A percentile compares a stretch with the other conserved stretches of the same genome.
These are phyloP conservation scores for Chrysodeixis includens DNA, from an alignment of 2,888 invertebrate genomes.

Conservation along the genomic window DNA sequence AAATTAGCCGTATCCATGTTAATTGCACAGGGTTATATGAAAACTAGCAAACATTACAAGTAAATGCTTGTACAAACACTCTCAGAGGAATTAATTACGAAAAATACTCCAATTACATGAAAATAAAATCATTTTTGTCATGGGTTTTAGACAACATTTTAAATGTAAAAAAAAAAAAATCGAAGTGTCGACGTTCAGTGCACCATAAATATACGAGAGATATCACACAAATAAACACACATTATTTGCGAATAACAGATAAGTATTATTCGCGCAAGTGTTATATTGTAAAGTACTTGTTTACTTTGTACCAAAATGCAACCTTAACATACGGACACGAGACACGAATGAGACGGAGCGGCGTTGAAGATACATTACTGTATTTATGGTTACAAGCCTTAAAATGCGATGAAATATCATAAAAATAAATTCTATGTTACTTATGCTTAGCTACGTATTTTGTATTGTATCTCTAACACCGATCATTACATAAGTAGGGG, in stretches of 20 bases:
- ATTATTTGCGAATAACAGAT: slow-evolving; percentile 60
- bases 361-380: slow-evolving; percentile 63
- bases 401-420: slow-evolving; percentile 62
- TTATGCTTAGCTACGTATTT: slow-evolving; percentile 62
- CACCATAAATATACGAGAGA: slow-evolving; percentile 57
- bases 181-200: slow-evolving; percentile 49
- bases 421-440: slow-evolving; percentile 79
- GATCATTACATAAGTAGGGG: slow-evolving; percentile 67
- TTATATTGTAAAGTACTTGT: slow-evolving; percentile 59
- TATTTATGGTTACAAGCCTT: slow-evolving; percentile 33
- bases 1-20: slow-evolving; percentile 10
- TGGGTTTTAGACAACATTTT: slow-evolving; percentile 23
- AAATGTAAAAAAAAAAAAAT: slow-evolving; percentile 37
- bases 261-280: slow-evolving; percentile 59
- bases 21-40: neutral
- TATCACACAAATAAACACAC: slow-evolving; percentile 75
- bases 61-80: slow-evolving; percentile 19
- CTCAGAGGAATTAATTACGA: slow-evolving; percentile 9
- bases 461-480: slow-evolving; percentile 64
- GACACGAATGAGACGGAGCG: slow-evolving; percentile 61
- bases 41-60: slow-evolving; percentile 38
- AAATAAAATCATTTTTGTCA: slow-evolving; percentile 29
- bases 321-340: slow-evolving; percentile 74
- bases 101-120: slow-evolving; percentile 22
- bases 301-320: slow-evolving; percentile 86